Percentiles rank a stretch among this genome's conserved stretches.
phyloP scores from a whole-genome alignment of 2,797 vertebrate species.

The Pitangus sulphuratus region DNA sequence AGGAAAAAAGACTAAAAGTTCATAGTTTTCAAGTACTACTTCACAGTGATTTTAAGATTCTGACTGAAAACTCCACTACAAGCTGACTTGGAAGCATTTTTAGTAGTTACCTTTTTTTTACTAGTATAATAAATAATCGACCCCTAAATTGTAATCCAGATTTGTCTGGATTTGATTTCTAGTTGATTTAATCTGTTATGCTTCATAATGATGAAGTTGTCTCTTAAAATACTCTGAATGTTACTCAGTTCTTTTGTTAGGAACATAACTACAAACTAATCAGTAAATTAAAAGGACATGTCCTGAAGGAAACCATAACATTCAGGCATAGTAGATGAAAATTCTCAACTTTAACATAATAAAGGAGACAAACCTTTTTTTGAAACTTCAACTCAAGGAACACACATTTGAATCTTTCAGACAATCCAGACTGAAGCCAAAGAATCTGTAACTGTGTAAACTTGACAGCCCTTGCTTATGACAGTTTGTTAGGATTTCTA shows the following conservation, averaged over 20 bases:
- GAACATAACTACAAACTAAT: neutral
- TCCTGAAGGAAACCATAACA: neutral
- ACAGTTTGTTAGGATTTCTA: neutral
- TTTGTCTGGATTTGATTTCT: neutral
- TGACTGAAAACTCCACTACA: neutral
- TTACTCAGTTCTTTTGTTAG: neutral
- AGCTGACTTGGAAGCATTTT: neutral
- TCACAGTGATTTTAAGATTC: neutral
- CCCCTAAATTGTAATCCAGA: neutral
- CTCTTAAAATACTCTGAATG: neutral
- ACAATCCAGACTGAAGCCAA: neutral
- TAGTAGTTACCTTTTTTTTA: neutral
- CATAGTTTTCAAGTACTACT: neutral
- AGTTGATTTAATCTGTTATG: neutral
- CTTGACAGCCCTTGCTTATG: neutral
- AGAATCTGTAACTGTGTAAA: neutral
- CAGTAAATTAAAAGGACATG: neutral
- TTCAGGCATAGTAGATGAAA: neutral
- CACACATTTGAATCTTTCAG: neutral
- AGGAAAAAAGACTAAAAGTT: neutral
- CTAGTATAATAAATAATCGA: neutral
- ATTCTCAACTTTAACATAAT: neutral
- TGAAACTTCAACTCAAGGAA: neutral
- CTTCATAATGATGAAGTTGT: neutral
- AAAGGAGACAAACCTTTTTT: accelerated